These are phyloP conservation scores for Natator depressus DNA, from an alignment of 2,113 vertebrate species.

Conservation along the genomic window DNA sequence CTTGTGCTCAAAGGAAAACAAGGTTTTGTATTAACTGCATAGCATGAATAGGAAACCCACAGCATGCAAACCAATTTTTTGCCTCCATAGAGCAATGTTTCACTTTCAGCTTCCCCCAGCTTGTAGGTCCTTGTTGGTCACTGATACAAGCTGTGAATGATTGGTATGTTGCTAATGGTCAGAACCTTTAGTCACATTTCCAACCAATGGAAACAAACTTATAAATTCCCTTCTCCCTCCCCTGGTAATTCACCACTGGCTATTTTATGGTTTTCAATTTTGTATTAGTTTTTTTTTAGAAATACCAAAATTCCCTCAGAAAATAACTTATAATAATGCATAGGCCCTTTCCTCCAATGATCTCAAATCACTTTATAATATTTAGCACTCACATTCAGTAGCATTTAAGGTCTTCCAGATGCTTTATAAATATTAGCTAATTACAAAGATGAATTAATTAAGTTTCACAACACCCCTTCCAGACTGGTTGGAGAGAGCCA, in stretches of 20 bases:
- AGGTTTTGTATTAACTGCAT: neutral
- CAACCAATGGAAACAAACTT: neutral
- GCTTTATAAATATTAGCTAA: neutral
- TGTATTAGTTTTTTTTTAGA: fast-evolving
- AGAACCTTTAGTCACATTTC: fast-evolving
- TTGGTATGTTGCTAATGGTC: neutral
- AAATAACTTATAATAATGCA: neutral
- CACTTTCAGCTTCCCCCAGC: constrained; percentile 28
- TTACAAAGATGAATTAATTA: neutral
- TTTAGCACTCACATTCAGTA: neutral
- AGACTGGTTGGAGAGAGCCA: neutral
- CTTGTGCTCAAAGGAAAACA: neutral
- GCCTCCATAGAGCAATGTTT: neutral
- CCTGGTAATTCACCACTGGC: neutral
- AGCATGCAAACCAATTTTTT: neutral
- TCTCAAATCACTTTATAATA: neutral
- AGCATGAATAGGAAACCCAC: neutral
- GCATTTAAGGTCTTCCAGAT: neutral
- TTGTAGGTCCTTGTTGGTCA: neutral
- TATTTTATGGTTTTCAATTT: fast-evolving
- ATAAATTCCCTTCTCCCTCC: neutral
- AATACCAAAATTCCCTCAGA: fast-evolving
- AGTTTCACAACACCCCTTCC: too few relatives aligned
- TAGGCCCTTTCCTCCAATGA: neutral
- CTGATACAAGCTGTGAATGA: neutral